Evolutionary conservation across 37 sponge, comb jelly and placozoan species (phyloP), one percentile per base, ranked within the genome.

Genomic region (Trichoplax adhaerens): DNA sequence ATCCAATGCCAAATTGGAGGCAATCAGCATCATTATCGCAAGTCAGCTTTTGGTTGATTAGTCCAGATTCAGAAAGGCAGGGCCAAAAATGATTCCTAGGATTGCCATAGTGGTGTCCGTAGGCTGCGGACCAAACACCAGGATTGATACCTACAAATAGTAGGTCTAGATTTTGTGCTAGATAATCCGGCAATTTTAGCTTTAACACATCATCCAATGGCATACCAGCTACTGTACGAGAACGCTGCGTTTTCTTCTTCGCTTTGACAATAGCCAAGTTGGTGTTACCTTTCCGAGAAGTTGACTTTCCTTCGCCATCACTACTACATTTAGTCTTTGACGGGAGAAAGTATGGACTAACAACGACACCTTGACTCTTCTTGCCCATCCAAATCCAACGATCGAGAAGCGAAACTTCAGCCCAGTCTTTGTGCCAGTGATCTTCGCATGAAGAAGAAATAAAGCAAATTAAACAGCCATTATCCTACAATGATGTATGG

Each of bases 91-190:
- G 89, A 74, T 93, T 93, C 67, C 77, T 85, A 10, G 83, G 70
- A 52, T 88, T 88, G 79, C 81, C 80, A 77, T 93, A 93, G 70
- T 93, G 89, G 62, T 93, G 94, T 2, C 94, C 94, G 5, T 76
- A 68, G 68, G 82, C 81, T 48, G 94, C 94, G 5, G 94, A 93
- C 75, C 80, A 81, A 48, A 93, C 78, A 8, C 94, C 94, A 47
- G 94, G 94, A 60, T 93, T 93, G 54, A 93, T 93, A 2, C 94
- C 94, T 61, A 91, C 93, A 77, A 91, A 91, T 0, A 91, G 79
- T 46, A 91, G 81, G 56, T 83, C 84, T 58, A 91, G 78, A 62
- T 68, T 76, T 1, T 83, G 81, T 65, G 74, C 77, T 66, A 91
- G 72, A 73, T 87, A 85, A 58, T 91, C 88, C 2, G 93, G 93